phyloP scores from a whole-genome alignment of 2,113 vertebrate genomes.

The Esox niger region DNA sequence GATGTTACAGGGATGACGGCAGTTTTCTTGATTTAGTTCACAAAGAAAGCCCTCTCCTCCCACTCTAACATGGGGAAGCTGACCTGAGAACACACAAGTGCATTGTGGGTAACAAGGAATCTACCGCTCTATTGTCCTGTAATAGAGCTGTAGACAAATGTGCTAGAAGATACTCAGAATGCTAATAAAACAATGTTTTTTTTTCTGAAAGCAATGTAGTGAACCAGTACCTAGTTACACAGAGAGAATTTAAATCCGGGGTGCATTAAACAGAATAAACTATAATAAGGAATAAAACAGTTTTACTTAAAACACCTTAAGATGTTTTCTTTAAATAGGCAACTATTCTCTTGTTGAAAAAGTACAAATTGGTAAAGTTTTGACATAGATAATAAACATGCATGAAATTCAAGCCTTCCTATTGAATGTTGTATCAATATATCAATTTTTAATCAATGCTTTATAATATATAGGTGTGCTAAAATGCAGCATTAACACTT shows the following conservation, averaged over 20 bases:
- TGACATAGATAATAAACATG: slow-evolving; percentile 34
- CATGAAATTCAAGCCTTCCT: slow-evolving; percentile 37
- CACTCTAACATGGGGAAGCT: background rate
- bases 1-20: too few relatives aligned
- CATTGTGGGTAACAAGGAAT: background rate
- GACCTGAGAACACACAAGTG: slow-evolving; percentile 11
- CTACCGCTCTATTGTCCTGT: background rate
- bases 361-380: slow-evolving; percentile 31
- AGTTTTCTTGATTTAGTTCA: background rate
- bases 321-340: background rate
- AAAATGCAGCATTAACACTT: slow-evolving; percentile 42
- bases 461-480: slow-evolving; percentile 19
- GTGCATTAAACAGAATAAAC: background rate
- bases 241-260: background rate
- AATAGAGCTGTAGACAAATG: background rate
- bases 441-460: slow-evolving; percentile 10
- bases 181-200: background rate
- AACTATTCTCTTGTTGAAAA: slow-evolving; percentile 11
- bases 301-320: background rate
- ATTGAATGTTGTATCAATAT: slow-evolving; percentile 1
- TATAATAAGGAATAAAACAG: slow-evolving; percentile 1
- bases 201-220: background rate
- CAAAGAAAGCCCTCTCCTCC: background rate
- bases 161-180: background rate
- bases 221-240: background rate